Evolutionary conservation across 1,140 invertebrate genomes (phyloP), one percentile per base, ranked within the genome.

Genomic region (Oedothorax gibbosus): DNA sequence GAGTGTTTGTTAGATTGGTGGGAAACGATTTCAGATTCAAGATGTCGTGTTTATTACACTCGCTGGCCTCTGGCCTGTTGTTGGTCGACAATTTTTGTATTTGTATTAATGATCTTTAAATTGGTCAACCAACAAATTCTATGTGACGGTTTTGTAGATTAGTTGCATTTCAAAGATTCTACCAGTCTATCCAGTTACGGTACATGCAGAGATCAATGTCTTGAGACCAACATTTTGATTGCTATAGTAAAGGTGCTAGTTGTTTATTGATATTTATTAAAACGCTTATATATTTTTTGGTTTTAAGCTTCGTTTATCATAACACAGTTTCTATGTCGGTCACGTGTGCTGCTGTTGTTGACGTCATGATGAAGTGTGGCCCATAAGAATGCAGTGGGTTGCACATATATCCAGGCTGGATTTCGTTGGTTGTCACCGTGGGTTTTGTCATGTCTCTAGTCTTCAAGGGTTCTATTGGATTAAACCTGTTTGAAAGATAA

Each of bases 241-340:
- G 18, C 20, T 3, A 51, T 60, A 20, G 53, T 60, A 56, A 3
- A 12, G 14, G 10, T 14, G 20, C 51, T 21, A 10, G 51, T 15
- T 12, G 57, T 62, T 15, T 18, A 15, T 10, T 75, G 51, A 60
- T 75, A 18, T 2, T 51, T 75, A 14, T 60, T 14, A 49, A 60
- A 60, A 56, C 20, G 8, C 3, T 14, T 51, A 49, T 15, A 60
- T n/a, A n/a, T n/a, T 18, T 35, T 18, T 11, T 14, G 9, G n/a
- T 15, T n/a, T n/a, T n/a, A 75, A 35, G 15, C 18, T 77, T 3
- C n/a, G 10, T 21, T 65, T 76, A 85, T 85, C 83, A 85, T 85
- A 85, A 85, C n/a, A 85, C 83, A 0, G 83, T 85, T 62, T 85
- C 83, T n/a, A 85, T 85, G 51, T 85, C 83, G 49, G 83, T 75